Base-by-base conservation (phyloP, 2,888 invertebrate species). In the Augiades crinisus region DNA sequence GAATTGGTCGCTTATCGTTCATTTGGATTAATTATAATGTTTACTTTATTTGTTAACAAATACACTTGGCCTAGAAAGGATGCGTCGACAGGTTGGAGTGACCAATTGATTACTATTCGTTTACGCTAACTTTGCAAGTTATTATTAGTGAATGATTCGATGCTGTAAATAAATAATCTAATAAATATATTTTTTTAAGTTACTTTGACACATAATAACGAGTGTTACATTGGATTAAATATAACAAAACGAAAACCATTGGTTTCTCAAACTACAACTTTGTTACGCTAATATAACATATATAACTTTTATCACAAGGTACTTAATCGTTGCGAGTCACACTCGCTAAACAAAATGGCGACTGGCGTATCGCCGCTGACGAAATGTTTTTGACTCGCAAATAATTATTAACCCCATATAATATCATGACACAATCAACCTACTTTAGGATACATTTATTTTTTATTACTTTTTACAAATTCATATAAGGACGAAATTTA, bases 301-400 rank as follows among this genome's bases (percentile, higher is more conserved):
- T 60, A 60, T 57, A 65, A 66, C 68, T 57, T 62, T 64, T 81
- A 82, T 81, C 81, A 81, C 81, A 81, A 74, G 71, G 63, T 65
- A 70, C 43, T 51, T 30, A 31, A 69, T 65, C 59, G 54, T 58
- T 61, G 64, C 66, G 71, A 80, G 80, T 82, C 65, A 68, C 3
- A 81, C 82, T 75, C 76, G 50, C 53, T 51, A 21, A 44, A 31
- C 21, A 44, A 44, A 43, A 50, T 36, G 3, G 43, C 36, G 33
- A 30, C 34, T 45, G 21, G 14, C 14, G 13, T 34, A 22, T 45
- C 14, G 22, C 21, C 13, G 17, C 45, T 17, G 27, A 43, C 17
- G 37, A 38, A 38, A 41, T 12, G 3, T 44, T 41, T 50, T 50
- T 36, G 21, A 30, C 36, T 31, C 30, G 27, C 30, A 44, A 51